Percentiles rank a stretch among this genome's conserved stretches.
These are phyloP conservation scores for Dendrocincla fuliginosa DNA, from an alignment of 2,797 vertebrate genomes.

Conservation along the genomic window DNA sequence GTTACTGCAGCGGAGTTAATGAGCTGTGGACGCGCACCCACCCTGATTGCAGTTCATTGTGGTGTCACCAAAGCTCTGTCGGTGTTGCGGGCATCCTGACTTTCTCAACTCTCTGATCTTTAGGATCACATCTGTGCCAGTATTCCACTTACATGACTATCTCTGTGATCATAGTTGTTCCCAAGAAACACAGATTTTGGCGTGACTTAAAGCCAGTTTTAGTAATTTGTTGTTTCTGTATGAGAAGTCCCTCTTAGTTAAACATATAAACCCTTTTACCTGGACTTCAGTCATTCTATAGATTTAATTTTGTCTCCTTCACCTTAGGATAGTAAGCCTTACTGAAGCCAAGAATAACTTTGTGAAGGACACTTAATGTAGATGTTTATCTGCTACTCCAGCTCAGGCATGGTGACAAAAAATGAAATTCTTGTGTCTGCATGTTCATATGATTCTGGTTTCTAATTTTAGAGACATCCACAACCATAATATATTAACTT, in stretches of 20 bases:
- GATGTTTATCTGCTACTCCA: neutral
- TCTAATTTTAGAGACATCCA: neutral
- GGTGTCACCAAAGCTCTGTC: neutral
- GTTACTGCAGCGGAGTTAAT: neutral
- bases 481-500: neutral
- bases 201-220: neutral
- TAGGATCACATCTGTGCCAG: neutral
- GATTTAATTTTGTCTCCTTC: neutral
- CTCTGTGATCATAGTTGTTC: neutral
- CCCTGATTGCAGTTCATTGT: neutral
- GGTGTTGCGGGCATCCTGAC: accelerated
- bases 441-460: neutral
- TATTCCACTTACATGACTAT: neutral
- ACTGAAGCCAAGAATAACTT: neutral
- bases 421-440: neutral
- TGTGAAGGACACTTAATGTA: neutral
- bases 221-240: neutral
- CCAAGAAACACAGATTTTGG: neutral
- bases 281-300: neutral
- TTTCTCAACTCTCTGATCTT: neutral
- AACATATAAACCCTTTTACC: neutral
- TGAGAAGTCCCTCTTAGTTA: neutral
- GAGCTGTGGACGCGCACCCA: neutral
- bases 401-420: neutral
- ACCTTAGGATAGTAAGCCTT: neutral